Conservation (phyloP, 2,113 vertebrate species). For the Telmatochromis sp. region DNA sequence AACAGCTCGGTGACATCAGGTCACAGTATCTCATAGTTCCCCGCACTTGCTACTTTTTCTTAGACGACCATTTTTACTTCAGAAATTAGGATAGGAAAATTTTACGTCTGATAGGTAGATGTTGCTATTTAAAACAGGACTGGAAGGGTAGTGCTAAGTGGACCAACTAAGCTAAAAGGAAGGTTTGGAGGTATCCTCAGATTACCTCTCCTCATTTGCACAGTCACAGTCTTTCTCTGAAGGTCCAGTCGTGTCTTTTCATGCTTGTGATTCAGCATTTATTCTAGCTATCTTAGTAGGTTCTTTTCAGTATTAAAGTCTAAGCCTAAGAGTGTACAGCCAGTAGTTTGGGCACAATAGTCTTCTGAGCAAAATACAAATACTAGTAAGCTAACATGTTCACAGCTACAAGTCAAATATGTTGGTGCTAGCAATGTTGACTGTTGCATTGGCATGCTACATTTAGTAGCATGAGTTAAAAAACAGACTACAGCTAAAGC, state of each 20-base stretch:
- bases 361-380: not conserved
- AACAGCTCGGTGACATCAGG: not conserved
- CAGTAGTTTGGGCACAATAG: not conserved
- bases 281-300: fast-evolving
- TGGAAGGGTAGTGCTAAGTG: not conserved
- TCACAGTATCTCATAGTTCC: not conserved
- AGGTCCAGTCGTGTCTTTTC: not conserved
- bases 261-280: not conserved
- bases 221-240: not conserved
- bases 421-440: not conserved
- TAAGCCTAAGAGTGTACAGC: not conserved
- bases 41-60: not conserved
- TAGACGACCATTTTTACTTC: not conserved
- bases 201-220: constrained; percentile 23
- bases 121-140: constrained; percentile 27
- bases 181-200: not conserved
- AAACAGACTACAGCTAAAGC: not conserved
- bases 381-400: not conserved
- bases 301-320: not conserved
- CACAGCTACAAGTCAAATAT: not conserved
- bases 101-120: not conserved
- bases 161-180: not conserved
- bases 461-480: not conserved
- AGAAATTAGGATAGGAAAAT: not conserved
- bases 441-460: not conserved